These are phyloP conservation scores for Australoheros facetus DNA, from an alignment of 2,797 vertebrate genomes.

Conservation along the genomic window DNA sequence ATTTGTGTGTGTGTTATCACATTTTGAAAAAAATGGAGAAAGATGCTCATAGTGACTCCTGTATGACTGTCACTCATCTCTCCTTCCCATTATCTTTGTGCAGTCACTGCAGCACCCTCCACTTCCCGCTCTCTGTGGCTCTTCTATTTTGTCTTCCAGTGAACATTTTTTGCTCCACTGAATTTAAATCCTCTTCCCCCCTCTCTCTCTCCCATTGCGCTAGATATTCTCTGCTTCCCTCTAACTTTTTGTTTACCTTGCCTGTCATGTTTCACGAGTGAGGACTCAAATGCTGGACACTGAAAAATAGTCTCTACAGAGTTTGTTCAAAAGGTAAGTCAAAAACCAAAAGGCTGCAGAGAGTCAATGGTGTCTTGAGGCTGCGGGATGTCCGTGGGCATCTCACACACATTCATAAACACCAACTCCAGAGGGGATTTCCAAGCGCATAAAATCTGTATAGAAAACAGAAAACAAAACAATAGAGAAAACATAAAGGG, in stretches of 20 bases:
- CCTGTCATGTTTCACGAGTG: background rate
- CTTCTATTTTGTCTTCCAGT: constrained; percentile 39
- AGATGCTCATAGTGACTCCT: constrained; percentile 25
- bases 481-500: too few species aligned
- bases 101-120: constrained; percentile 28
- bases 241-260: constrained; percentile 36
- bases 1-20: constrained; percentile 10
- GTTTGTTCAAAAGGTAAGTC: too few species aligned
- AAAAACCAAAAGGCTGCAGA: too few species aligned
- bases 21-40: constrained; percentile 1
- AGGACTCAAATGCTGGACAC: too few species aligned
- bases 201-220: background rate
- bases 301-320: too few species aligned
- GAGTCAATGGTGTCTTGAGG: too few species aligned
- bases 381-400: too few species aligned
- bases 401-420: too few species aligned
- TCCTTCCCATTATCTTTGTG: constrained; percentile 45
- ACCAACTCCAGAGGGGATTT: too few species aligned
- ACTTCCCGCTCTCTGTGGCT: constrained; percentile 7
- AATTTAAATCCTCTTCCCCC: constrained; percentile 43
- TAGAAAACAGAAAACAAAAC: too few species aligned
- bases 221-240: constrained; percentile 11
- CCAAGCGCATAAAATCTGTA: too few species aligned
- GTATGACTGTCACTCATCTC: constrained; percentile 49
- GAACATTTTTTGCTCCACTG: constrained; percentile 55